Conservation (phyloP, 2,797 vertebrate species). For the Thripadectes ignobilis region DNA sequence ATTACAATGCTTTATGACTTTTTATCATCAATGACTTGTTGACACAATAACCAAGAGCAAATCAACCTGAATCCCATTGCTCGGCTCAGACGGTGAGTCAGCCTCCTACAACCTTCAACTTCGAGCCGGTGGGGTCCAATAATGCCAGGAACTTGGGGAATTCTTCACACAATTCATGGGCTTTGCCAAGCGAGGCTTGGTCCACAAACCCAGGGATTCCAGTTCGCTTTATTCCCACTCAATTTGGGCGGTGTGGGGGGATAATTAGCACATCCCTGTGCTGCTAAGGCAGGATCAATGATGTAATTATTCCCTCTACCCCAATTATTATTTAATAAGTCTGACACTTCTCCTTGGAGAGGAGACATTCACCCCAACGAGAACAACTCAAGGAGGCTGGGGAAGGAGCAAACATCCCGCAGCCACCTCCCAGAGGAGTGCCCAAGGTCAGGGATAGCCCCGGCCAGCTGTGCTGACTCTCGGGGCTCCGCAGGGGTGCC, state of each 20-base stretch:
- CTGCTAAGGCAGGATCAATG: background rate
- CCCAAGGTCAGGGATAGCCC: background rate
- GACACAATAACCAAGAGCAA: conserved; percentile 49
- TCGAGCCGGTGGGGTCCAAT: background rate
- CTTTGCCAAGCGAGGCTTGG: background rate
- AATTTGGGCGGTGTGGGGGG: rapidly evolving
- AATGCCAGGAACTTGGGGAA: rapidly evolving
- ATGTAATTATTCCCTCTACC: background rate
- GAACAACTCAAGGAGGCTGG: background rate
- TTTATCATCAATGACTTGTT: conserved; percentile 62
- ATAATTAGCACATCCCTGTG: background rate
- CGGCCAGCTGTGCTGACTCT: rapidly evolving
- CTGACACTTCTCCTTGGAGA: background rate
- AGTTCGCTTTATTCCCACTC: background rate
- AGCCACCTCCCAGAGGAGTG: background rate
- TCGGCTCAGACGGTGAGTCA: conserved; percentile 44
- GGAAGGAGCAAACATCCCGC: background rate
- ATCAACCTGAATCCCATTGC: conserved; percentile 52
- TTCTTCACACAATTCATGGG: rapidly evolving
- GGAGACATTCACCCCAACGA: background rate
- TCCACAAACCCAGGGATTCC: background rate
- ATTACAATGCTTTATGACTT: conserved; percentile 53
- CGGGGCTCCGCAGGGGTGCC: rapidly evolving
- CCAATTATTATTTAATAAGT: background rate
- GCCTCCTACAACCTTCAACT: conserved; percentile 8